Conservation (phyloP, 92 coral and sea anemone genomes). For the Isaurus tuberculatus region DNA sequence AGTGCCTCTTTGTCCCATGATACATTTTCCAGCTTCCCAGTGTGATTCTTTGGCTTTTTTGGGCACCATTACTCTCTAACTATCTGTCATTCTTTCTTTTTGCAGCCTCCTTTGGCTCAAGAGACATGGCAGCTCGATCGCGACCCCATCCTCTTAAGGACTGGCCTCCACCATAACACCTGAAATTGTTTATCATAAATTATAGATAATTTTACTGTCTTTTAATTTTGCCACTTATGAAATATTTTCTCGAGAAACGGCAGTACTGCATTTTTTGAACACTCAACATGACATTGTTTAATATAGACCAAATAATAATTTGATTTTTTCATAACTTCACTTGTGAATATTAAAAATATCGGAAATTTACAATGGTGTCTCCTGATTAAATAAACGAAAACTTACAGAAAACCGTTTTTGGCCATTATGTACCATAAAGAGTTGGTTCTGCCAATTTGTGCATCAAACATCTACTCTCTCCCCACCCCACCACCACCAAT, state of each 20-base stretch:
- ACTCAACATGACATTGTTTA: slow-evolving; percentile 19
- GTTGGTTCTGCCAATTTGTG: slow-evolving; percentile 24
- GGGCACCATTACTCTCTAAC: slow-evolving; percentile 16
- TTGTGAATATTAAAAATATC: slow-evolving; percentile 9
- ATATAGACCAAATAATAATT: slow-evolving; percentile 5
- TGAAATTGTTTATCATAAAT: slow-evolving; percentile 37
- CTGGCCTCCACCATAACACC: slow-evolving; percentile 49
- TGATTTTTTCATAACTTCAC: slow-evolving; percentile 12
- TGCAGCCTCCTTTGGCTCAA: slow-evolving; percentile 55
- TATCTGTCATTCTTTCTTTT: slow-evolving; percentile 46
- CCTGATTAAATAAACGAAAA: slow-evolving; percentile 13
- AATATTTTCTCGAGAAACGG: slow-evolving; percentile 22
- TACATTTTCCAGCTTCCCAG: slow-evolving; percentile 35
- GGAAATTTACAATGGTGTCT: slow-evolving; percentile 20
- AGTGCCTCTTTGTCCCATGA: slow-evolving; percentile 51
- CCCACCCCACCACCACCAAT: slow-evolving; percentile 16
- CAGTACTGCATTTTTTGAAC: slow-evolving; percentile 17
- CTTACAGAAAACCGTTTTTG: slow-evolving; percentile 31
- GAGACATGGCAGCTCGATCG: slow-evolving; percentile 36
- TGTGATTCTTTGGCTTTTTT: slow-evolving; percentile 32
- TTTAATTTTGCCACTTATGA: slow-evolving; percentile 15
- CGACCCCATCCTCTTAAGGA: slow-evolving; percentile 54
- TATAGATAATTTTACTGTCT: slow-evolving; percentile 8
- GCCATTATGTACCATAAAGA: slow-evolving; percentile 15
- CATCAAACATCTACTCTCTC: slow-evolving; percentile 26